phyloP scores from a whole-genome alignment of 2,888 invertebrate genomes.

The Siphlonurus alternatus region DNA sequence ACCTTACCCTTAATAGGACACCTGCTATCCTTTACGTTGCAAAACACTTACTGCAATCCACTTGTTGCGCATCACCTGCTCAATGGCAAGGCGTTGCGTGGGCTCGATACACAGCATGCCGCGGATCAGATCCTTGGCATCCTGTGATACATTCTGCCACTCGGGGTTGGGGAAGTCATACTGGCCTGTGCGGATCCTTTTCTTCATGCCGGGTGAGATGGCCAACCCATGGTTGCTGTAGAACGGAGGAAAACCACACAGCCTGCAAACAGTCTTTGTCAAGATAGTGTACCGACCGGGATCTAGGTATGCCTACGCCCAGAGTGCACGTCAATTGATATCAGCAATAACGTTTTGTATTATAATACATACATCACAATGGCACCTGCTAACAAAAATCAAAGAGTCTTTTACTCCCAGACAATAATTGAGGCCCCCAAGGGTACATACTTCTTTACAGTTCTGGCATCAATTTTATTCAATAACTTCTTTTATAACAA shows the following conservation, averaged over 20 bases:
- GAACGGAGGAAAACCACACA: slow-evolving; percentile 98
- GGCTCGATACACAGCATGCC: slow-evolving; percentile 93
- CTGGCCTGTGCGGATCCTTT: slow-evolving; percentile 84
- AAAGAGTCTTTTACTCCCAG: no score
- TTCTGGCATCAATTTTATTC: no score
- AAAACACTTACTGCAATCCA: slow-evolving; percentile 73
- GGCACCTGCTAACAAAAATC: no score
- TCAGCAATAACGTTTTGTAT: no score
- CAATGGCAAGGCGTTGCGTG: slow-evolving; percentile 71
- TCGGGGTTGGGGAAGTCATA: slow-evolving; percentile 95
- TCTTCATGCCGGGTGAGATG: slow-evolving; percentile 99
- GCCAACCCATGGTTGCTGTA: slow-evolving; percentile 95
- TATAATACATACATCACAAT: no score
- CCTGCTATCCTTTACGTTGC: no score
- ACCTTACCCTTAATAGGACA: no score
- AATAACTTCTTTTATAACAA: no score
- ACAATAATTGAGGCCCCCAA: no score
- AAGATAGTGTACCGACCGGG: slow-evolving; percentile 4
- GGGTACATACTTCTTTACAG: no score
- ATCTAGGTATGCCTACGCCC: background rate
- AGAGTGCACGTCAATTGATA: no score
- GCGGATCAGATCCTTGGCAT: slow-evolving; percentile 89
- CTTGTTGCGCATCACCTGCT: slow-evolving; percentile 71
- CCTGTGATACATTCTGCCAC: slow-evolving; percentile 85
- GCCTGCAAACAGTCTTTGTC: no score